Evolutionary conservation across 2,888 invertebrate species (phyloP).

Genomic region (Acanthosepion esculentum): DNA sequence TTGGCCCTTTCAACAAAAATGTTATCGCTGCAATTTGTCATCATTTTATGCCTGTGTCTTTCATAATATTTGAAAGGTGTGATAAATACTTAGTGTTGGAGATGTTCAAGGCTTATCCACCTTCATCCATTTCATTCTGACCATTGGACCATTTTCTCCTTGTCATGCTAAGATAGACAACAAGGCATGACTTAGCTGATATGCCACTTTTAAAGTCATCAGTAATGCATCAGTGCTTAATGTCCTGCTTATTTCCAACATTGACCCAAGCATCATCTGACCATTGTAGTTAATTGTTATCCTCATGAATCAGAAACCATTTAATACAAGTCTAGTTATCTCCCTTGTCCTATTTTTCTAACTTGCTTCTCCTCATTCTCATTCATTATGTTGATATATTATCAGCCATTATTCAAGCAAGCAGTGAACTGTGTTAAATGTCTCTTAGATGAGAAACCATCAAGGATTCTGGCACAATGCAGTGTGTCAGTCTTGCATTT

Average conservation of each 20-base stretch:
- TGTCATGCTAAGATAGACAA: not conserved
- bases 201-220: constrained; percentile 17
- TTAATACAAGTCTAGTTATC: not conserved
- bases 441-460: not conserved
- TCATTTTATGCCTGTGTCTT: not conserved
- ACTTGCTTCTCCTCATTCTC: not conserved
- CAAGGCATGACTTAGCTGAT: not conserved
- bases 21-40: not conserved
- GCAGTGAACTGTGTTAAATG: constrained; percentile 7
- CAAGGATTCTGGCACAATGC: no score
- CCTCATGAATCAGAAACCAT: not conserved
- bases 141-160: not conserved
- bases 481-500: not conserved
- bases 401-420: not conserved
- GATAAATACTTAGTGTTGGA: not conserved
- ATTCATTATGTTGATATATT: not conserved
- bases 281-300: not conserved
- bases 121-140: not conserved
- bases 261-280: not conserved
- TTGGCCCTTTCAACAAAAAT: not conserved
- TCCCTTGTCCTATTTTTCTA: not conserved
- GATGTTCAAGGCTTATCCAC: not conserved
- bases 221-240: not conserved
- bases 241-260: not conserved
- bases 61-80: not conserved